These are phyloP conservation scores for Chymomyza fuscimana DNA, from an alignment of 2,888 invertebrate genomes.

Conservation along the genomic window DNA sequence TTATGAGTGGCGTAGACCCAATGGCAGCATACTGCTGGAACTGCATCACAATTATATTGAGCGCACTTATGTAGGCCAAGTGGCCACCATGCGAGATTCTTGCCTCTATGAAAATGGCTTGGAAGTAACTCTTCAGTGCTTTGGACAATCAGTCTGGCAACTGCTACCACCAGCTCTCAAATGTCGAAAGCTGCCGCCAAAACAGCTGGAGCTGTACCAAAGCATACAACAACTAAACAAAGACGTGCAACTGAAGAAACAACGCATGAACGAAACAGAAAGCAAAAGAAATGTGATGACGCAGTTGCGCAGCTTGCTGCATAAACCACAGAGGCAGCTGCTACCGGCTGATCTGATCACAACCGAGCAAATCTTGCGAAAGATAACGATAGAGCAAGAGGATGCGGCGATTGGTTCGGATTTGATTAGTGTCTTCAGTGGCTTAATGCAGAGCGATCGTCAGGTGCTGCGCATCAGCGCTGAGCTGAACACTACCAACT, in stretches of 20 bases:
- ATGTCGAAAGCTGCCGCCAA: conserved; percentile 43
- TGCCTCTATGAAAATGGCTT: conserved; percentile 83
- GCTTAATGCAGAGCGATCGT: conserved; percentile 81
- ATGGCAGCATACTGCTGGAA: not conserved
- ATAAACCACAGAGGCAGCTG: conserved; percentile 60
- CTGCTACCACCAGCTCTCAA: conserved; percentile 36
- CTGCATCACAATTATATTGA: conserved; percentile 47
- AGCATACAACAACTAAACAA: not conserved
- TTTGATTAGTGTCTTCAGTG: conserved; percentile 78
- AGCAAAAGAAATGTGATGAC: conserved; percentile 33
- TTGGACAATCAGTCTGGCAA: conserved; percentile 82
- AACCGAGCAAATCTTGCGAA: conserved; percentile 72
- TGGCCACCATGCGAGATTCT: conserved; percentile 76
- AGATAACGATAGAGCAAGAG: conserved; percentile 21
- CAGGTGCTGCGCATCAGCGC: conserved; percentile 71
- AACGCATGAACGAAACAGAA: conserved; percentile 5
- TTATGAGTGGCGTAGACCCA: conserved; percentile 20
- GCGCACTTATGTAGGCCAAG: conserved; percentile 78
- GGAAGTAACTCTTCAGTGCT: conserved; percentile 82
- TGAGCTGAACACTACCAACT: conserved; percentile 84
- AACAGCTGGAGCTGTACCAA: not conserved
- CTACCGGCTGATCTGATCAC: conserved; percentile 83
- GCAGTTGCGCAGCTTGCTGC: conserved; percentile 43
- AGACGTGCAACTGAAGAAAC: conserved; percentile 40
- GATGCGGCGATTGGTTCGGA: conserved; percentile 45